phyloP scores from a whole-genome alignment of 2,113 vertebrate species.

The Scomber japonicus region DNA sequence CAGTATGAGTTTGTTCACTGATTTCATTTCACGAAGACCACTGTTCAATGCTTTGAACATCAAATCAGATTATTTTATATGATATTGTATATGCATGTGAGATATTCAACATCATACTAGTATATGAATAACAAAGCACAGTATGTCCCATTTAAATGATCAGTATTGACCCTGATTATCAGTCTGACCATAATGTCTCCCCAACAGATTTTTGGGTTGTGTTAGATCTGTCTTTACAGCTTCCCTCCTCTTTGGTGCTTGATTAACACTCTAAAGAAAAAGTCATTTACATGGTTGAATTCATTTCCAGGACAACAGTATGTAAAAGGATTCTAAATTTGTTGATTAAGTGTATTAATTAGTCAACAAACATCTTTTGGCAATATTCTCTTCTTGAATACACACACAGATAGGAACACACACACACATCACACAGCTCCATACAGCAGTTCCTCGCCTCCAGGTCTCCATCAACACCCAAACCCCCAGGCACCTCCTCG shows the following conservation, averaged over 20 bases:
- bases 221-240: neutral
- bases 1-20: too few species aligned
- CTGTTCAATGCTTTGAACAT: too few species aligned
- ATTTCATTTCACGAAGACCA: too few species aligned
- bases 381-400: conserved; percentile 19
- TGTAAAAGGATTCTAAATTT: conserved; percentile 28
- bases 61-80: too few species aligned
- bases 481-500: conserved; percentile 52
- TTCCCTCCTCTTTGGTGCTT: neutral
- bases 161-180: neutral
- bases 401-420: conserved; percentile 19
- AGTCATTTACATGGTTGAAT: conserved; percentile 28
- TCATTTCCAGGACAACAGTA: conserved; percentile 22
- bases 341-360: conserved; percentile 53
- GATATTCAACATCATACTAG: too few species aligned
- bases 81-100: too few species aligned
- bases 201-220: neutral
- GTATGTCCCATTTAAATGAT: neutral
- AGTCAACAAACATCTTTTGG: conserved; percentile 38
- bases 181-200: neutral
- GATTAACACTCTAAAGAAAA: conserved; percentile 8
- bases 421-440: conserved; percentile 4
- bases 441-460: conserved; percentile 44
- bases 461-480: conserved; percentile 63
- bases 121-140: too few species aligned